Evolutionary conservation across 2,888 invertebrate genomes (phyloP).

Genomic region (Lithosia quadra): DNA sequence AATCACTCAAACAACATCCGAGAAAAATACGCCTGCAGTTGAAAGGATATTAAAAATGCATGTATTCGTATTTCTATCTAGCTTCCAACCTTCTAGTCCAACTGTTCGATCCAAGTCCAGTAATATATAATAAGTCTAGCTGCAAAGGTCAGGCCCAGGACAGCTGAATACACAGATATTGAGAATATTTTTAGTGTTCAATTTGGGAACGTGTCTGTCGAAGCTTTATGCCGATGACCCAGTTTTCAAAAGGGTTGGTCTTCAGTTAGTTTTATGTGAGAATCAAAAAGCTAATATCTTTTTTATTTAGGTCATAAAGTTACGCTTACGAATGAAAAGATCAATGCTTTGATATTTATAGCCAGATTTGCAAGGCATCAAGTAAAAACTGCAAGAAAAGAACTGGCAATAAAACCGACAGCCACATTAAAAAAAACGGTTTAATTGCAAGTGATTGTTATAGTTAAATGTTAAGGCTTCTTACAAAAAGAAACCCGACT

Average conservation of each 20-base stretch:
- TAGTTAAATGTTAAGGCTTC: too few relatives aligned
- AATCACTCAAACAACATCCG: neutral
- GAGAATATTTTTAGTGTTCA: conserved; percentile 44
- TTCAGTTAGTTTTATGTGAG: conserved; percentile 14
- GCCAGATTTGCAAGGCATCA: neutral
- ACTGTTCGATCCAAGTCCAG: conserved; percentile 43
- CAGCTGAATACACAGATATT: conserved; percentile 47
- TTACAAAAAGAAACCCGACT: too few relatives aligned
- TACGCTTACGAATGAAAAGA: too few relatives aligned
- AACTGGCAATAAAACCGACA: too few relatives aligned
- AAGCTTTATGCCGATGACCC: conserved; percentile 34
- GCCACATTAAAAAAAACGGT: too few relatives aligned
- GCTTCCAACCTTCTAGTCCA: conserved; percentile 36
- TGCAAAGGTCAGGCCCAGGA: conserved; percentile 50
- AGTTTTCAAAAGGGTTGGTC: conserved; percentile 32
- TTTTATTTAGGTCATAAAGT: too few relatives aligned
- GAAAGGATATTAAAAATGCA: conserved; percentile 20
- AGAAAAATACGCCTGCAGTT: conserved; percentile 17
- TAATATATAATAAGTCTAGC: conserved; percentile 51
- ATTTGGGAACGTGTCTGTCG: conserved; percentile 28
- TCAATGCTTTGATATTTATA: too few relatives aligned
- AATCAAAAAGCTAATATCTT: too few relatives aligned
- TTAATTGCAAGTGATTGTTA: too few relatives aligned
- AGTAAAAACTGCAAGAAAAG: too few relatives aligned
- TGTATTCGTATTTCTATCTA: conserved; percentile 21